Conservation (phyloP, 2,888 invertebrate genomes). For the Pyralis farinalis region DNA sequence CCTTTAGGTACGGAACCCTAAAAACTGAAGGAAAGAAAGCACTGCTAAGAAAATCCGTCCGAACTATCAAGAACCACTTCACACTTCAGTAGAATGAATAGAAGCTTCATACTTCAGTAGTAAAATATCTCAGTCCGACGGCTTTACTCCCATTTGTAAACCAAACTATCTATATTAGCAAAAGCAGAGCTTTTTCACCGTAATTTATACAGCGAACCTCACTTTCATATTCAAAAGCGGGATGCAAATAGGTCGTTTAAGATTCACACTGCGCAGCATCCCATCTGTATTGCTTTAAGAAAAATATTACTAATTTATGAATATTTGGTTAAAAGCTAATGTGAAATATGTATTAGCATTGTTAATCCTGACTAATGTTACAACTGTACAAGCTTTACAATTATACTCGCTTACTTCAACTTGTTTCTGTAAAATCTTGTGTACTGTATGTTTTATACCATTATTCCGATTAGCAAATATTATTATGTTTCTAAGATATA, state of each 20-base stretch:
- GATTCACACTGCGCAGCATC: neutral
- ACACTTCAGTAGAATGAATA: no score
- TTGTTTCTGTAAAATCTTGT: no score
- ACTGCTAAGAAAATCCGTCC: no score
- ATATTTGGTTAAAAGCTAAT: neutral
- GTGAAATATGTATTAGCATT: neutral
- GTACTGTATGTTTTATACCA: no score
- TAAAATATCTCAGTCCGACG: no score
- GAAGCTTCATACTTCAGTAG: no score
- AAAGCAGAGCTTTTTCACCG: neutral
- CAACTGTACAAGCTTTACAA: neutral
- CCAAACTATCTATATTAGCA: slow-evolving; percentile 7
- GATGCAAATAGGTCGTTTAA: slow-evolving; percentile 21
- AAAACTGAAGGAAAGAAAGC: no score
- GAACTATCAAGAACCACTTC: no score
- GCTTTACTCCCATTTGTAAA: neutral
- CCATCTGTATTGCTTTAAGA: neutral
- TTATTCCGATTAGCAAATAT: no score
- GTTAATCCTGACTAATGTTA: neutral
- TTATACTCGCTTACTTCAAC: no score
- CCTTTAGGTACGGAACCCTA: no score
- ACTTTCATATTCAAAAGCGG: slow-evolving; percentile 20
- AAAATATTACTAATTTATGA: neutral
- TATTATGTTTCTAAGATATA: no score
- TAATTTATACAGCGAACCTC: slow-evolving; percentile 15